phyloP scores from a whole-genome alignment of 2,113 vertebrate genomes.

The Pelecanus crispus region DNA sequence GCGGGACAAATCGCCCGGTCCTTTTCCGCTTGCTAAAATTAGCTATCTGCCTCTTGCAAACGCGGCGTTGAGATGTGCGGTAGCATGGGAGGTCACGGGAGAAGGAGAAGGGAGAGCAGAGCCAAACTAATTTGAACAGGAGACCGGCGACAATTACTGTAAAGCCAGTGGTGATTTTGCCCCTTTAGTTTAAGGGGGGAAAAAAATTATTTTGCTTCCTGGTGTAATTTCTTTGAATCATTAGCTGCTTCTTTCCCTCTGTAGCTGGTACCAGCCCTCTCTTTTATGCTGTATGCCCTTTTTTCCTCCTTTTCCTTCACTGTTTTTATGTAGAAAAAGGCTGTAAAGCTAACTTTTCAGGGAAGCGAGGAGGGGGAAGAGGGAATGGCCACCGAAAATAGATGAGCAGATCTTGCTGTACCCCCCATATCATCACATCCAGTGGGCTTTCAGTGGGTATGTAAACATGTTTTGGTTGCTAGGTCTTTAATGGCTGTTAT shows the following conservation, averaged over 20 bases:
- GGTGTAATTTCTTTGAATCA: background rate
- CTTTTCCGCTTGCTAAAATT: background rate
- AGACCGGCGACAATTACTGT: background rate
- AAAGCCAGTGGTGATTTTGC: background rate
- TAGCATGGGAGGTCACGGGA: background rate
- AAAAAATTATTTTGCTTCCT: background rate
- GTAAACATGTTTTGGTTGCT: constrained; percentile 80
- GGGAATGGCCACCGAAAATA: constrained; percentile 40
- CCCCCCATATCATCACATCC: constrained; percentile 11
- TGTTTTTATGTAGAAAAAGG: background rate
- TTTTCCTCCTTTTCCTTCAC: background rate
- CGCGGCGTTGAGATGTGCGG: background rate
- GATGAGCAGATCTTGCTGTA: background rate
- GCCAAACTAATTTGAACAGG: background rate
- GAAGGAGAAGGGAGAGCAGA: background rate
- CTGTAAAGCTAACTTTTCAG: background rate
- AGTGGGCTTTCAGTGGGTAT: constrained; percentile 16
- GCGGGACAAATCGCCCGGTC: accelerated
- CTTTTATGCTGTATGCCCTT: accelerated
- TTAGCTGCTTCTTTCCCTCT: background rate
- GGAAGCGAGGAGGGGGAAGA: background rate
- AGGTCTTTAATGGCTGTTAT: constrained; percentile 71
- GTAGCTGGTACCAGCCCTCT: no score
- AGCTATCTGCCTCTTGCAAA: background rate
- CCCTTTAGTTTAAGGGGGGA: background rate